Evolutionary conservation across 2,797 vertebrate genomes (phyloP).

Genomic region (Novumbra hubbsi): DNA sequence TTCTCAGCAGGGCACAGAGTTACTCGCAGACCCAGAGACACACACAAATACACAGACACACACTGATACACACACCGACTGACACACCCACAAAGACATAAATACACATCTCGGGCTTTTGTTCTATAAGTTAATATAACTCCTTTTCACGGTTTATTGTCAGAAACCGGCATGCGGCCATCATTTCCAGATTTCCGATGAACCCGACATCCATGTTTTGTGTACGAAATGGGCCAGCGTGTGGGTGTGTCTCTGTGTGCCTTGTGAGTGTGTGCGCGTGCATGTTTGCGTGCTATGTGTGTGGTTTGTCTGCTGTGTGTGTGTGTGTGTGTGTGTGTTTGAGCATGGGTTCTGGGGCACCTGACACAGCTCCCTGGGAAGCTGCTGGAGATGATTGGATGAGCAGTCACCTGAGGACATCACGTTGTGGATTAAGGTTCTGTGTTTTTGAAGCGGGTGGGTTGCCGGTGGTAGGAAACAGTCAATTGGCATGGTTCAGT

Average conservation of each 20-base stretch:
- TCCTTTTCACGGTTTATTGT: neutral
- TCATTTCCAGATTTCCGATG: neutral
- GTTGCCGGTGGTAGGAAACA: neutral
- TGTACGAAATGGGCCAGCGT: neutral
- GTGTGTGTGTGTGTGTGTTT: constrained; percentile 12
- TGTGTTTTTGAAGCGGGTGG: neutral
- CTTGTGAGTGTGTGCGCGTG: constrained; percentile 1
- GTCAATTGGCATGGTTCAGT: neutral
- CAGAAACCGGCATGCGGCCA: constrained; percentile 5
- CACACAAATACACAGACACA: constrained; percentile 9
- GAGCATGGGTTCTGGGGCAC: constrained; percentile 35
- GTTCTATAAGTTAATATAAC: neutral
- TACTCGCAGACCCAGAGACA: neutral
- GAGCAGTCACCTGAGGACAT: constrained; percentile 24
- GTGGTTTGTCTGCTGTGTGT: neutral
- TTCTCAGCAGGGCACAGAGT: neutral
- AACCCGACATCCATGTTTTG: neutral
- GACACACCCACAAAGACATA: constrained; percentile 2
- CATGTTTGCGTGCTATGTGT: neutral
- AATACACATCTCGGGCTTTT: neutral
- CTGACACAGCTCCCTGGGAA: constrained; percentile 33
- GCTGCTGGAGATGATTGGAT: neutral
- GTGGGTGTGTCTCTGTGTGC: constrained; percentile 5
- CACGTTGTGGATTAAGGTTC: neutral
- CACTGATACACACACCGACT: neutral